phyloP scores from a whole-genome alignment of 1,140 invertebrate genomes.

The Drosophila ohnishii region DNA sequence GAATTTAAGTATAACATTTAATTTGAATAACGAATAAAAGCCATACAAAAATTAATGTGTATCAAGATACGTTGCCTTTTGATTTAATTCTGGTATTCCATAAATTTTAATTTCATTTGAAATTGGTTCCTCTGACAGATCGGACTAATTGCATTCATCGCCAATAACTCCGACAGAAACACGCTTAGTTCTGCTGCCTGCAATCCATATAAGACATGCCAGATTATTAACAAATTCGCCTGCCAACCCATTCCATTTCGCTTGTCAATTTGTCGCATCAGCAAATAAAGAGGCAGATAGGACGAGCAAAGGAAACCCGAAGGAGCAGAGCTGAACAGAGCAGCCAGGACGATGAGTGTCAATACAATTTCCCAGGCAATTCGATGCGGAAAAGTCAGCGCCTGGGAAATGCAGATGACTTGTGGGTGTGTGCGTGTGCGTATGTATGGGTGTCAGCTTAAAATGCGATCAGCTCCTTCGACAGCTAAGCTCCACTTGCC shows the following conservation, averaged over 20 bases:
- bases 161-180: conserved; percentile 8
- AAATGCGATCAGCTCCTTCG: conserved; percentile 65
- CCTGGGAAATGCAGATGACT: conserved; percentile 39
- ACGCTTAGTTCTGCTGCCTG: conserved; percentile 15
- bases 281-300: conserved; percentile 37
- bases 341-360: conserved; percentile 51
- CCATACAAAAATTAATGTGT: not conserved
- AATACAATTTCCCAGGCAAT: conserved; percentile 67
- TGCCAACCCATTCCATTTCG: conserved; percentile 35
- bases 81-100: conserved; percentile 1
- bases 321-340: conserved; percentile 11
- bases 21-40: not conserved
- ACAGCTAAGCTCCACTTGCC: conserved; percentile 45
- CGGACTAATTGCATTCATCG: conserved; percentile 33
- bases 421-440: conserved; percentile 22
- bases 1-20: not conserved
- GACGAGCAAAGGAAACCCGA: conserved; percentile 12
- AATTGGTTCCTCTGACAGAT: conserved; percentile 9
- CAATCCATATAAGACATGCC: conserved; percentile 25
- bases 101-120: conserved; percentile 9
- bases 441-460: conserved; percentile 50
- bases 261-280: conserved; percentile 71
- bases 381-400: conserved; percentile 49
- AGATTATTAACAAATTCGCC: conserved; percentile 67
- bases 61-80: not conserved